Evolutionary conservation across 2,888 invertebrate species (phyloP), one percentile per base, ranked within the genome.

Genomic region (Laothoe populi): DNA sequence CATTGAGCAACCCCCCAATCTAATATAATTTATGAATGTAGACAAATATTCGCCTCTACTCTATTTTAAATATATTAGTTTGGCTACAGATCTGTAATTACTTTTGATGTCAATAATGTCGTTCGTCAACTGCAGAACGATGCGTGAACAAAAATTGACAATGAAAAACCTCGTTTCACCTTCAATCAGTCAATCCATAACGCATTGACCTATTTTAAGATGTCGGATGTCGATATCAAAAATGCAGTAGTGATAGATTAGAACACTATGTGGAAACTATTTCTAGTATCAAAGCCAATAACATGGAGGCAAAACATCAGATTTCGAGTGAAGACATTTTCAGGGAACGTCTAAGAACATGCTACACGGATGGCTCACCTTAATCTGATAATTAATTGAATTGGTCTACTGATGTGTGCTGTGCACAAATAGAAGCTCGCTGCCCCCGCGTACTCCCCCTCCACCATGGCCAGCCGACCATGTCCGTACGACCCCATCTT

Each of bases 331-430:
- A 70, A 72, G 79, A 79, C 76, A 77, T 77, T 73, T 83, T 79
- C 77, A 76, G 75, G 74, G 74, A 78, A 82, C 81, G 75, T 81
- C 80, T 87, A 88, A 88, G 86, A 88, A 81, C 84, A 82, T 79
- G 79, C 73, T 75, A 75, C 81, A 82, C 76, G 84, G 83, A 86
- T 88, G 80, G 87, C 88, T 89, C 92, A 91, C 92, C 88, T 92
- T 92, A 92, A 93, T 92, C 90, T 88, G 82, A 91, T 92, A 91
- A 93, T 93, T 92, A 92, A 93, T 93, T 89, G 90, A 90, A 87
- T 86, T 82, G 84, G 89, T 88, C 88, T 85, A 84, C 81, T 92
- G 92, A 92, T 93, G 92, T 92, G 92, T 91, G 86, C 81, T 84
- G 87, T 74, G 86, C 92, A 83, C 86, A 92, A 92, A 93, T 92